phyloP scores from a whole-genome alignment of 1,140 invertebrate species.

The Zaprionus kolodkinae region DNA sequence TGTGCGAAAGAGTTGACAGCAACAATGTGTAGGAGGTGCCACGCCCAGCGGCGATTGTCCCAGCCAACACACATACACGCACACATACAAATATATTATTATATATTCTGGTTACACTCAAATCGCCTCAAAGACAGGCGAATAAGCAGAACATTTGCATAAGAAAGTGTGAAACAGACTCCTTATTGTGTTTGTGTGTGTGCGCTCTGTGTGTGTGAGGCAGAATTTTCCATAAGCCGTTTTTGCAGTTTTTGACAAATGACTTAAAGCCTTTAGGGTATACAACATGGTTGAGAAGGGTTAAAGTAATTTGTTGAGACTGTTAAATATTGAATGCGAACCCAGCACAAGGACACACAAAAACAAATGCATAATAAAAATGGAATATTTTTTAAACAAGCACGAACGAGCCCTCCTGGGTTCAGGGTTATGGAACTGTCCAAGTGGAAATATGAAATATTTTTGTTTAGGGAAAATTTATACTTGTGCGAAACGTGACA shows the following conservation, averaged over 20 bases:
- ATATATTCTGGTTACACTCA: conserved; percentile 42
- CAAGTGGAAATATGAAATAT: conserved; percentile 32
- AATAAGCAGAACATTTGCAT: conserved; percentile 68
- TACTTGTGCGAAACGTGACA: conserved; percentile 32
- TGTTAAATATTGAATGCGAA: conserved; percentile 77
- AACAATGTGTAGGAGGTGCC: conserved; percentile 49
- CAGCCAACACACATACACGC: background rate
- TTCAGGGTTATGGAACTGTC: conserved; percentile 32
- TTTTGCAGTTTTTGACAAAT: conserved; percentile 79
- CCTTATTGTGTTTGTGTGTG: conserved; percentile 7
- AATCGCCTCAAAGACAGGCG: conserved; percentile 54
- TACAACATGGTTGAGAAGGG: conserved; percentile 64
- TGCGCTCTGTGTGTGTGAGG: conserved; percentile 3
- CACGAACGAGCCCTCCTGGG: background rate
- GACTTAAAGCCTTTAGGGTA: conserved; percentile 77
- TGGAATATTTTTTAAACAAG: conserved; percentile 57
- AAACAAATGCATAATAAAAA: conserved; percentile 63
- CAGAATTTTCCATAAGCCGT: conserved; percentile 48
- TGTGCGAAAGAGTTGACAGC: conserved; percentile 76
- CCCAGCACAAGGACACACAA: conserved; percentile 46
- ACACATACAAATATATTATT: conserved; percentile 24
- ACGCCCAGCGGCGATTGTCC: conserved; percentile 31
- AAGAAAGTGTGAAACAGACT: conserved; percentile 76
- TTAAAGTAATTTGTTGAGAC: conserved; percentile 80
- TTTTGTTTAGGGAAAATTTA: conserved; percentile 34